Percentiles rank a stretch among this genome's conserved stretches.
phyloP scores from a whole-genome alignment of 2,888 invertebrate species.

The Vannuccia rotundouncinata region DNA sequence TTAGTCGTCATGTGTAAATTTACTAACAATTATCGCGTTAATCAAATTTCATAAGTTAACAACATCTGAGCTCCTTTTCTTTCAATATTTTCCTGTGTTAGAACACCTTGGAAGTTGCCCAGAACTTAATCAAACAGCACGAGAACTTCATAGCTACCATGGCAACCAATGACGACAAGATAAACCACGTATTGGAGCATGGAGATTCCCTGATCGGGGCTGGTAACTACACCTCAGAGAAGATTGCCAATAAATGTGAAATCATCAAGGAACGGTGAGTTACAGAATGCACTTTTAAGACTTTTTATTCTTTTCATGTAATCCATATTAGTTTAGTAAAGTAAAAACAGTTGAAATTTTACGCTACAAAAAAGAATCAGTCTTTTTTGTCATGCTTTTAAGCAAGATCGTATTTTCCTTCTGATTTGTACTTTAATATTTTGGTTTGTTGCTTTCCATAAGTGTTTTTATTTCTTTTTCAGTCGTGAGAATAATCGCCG shows the following conservation, averaged over 20 bases:
- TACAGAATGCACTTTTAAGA: not conserved
- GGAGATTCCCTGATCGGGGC: constrained; percentile 82
- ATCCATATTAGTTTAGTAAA: not conserved
- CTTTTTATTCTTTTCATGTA: not conserved
- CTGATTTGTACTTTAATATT: not conserved
- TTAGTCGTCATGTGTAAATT: no score
- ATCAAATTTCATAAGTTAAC: no score
- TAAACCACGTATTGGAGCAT: constrained; percentile 89
- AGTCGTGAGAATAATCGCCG: constrained; percentile 77
- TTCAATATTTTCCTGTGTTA: no score
- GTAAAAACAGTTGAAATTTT: not conserved
- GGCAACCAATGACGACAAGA: constrained; percentile 99
- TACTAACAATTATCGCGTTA: no score
- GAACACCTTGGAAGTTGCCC: constrained; percentile 86
- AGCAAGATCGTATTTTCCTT: not conserved
- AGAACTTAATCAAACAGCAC: constrained; percentile 89
- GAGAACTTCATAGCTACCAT: constrained; percentile 98
- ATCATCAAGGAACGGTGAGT: constrained; percentile 44
- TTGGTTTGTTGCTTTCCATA: no score
- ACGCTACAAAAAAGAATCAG: not conserved
- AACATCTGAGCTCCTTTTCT: no score
- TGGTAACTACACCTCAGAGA: constrained; percentile 89
- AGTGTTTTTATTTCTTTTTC: constrained; percentile 40
- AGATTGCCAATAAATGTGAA: constrained; percentile 89
- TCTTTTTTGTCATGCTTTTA: not conserved